phyloP scores from a whole-genome alignment of 2,113 vertebrate genomes.

The Taxidea taxus region DNA sequence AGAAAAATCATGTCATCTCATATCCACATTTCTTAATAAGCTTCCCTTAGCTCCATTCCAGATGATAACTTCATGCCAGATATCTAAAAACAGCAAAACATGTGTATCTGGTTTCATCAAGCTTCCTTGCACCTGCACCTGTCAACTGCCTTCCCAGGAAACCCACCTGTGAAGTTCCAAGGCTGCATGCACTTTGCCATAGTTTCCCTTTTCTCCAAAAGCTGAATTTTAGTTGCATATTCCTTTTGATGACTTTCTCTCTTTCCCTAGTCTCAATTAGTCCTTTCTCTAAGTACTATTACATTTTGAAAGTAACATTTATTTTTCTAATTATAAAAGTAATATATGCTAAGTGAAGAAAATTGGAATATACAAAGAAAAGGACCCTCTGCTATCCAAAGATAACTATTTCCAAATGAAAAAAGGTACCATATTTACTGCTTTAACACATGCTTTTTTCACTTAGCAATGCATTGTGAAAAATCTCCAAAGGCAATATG shows the following conservation, averaged over 20 bases:
- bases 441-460: background rate
- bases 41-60: background rate
- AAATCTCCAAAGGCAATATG: background rate
- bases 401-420: background rate
- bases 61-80: background rate
- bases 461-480: background rate
- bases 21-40: background rate
- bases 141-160: background rate
- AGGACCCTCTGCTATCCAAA: background rate
- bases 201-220: slow-evolving; percentile 3
- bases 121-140: background rate
- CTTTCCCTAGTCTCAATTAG: background rate
- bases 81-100: background rate
- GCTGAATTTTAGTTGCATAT: background rate
- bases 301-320: background rate
- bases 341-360: background rate
- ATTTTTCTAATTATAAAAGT: background rate
- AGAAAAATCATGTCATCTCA: background rate
- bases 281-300: background rate
- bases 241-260: slow-evolving; percentile 13
- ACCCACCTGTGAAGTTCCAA: background rate
- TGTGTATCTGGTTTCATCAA: background rate
- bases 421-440: background rate
- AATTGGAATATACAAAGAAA: background rate
- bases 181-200: background rate